phyloP scores from a whole-genome alignment of 64 coral and sea anemone species.

The Acropora tenuis region DNA sequence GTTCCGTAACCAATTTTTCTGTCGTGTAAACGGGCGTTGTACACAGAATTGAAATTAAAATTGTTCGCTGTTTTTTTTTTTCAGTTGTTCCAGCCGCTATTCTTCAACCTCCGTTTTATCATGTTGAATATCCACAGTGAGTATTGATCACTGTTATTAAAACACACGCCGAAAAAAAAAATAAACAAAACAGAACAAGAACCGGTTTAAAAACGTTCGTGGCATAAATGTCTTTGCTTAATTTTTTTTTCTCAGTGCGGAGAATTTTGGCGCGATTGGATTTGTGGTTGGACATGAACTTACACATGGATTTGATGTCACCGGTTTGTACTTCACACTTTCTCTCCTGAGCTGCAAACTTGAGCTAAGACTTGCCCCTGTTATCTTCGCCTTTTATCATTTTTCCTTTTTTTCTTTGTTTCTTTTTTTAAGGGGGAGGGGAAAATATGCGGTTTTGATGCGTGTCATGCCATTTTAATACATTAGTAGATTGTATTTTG shows the following conservation, averaged over 20 bases:
- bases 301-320: slow-evolving; percentile 71
- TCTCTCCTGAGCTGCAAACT: too few species aligned
- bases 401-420: neutral
- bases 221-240: too few species aligned
- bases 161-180: too few species aligned
- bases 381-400: too few species aligned
- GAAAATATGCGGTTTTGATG: too few species aligned
- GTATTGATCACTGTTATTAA: neutral
- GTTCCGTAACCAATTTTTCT: too few species aligned
- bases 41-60: neutral
- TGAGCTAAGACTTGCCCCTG: too few species aligned
- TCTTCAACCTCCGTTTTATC: slow-evolving; percentile 29
- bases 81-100: slow-evolving; percentile 44
- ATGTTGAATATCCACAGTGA: slow-evolving; percentile 29
- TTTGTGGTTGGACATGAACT: slow-evolving; percentile 71
- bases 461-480: too few species aligned
- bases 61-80: neutral
- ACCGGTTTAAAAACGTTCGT: too few species aligned
- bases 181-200: too few species aligned
- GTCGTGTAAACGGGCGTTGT: too few species aligned
- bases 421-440: neutral
- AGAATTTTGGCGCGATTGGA: slow-evolving; percentile 66
- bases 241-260: slow-evolving; percentile 17
- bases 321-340: slow-evolving; percentile 13
- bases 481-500: too few species aligned